Percentiles rank a stretch among this genome's conserved stretches.
Conservation (phyloP, 2,113 vertebrate genomes). For the Nothoprocta pentlandii region DNA sequence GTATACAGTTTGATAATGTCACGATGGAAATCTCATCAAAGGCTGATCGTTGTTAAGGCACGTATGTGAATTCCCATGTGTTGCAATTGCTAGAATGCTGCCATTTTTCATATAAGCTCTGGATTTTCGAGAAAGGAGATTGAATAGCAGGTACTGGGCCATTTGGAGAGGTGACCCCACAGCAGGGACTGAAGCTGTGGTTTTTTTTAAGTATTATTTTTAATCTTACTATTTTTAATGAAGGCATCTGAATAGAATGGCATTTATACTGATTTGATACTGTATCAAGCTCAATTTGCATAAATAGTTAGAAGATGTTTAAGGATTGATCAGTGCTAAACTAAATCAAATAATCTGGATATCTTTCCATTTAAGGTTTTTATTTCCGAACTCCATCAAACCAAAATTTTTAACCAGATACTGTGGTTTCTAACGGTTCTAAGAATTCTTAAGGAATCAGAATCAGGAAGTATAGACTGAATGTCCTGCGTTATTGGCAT, state of each 20-base stretch:
- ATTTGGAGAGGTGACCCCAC: background rate
- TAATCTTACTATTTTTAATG: background rate
- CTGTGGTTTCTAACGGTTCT: background rate
- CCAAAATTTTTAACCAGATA: background rate
- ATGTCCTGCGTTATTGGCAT: background rate
- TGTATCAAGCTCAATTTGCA: background rate
- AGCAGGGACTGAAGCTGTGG: background rate
- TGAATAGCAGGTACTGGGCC: background rate
- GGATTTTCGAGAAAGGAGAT: background rate
- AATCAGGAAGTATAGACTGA: background rate
- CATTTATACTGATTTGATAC: background rate
- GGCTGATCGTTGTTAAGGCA: background rate
- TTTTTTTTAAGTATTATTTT: background rate
- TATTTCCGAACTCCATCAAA: background rate
- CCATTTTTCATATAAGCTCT: background rate
- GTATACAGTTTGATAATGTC: background rate
- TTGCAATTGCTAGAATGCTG: background rate
- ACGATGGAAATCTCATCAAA: background rate
- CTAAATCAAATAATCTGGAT: constrained; percentile 33
- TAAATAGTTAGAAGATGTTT: background rate
- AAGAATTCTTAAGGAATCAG: background rate
- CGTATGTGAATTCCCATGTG: background rate
- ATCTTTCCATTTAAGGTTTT: constrained; percentile 55
- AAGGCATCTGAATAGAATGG: background rate
- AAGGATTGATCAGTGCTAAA: background rate